phyloP scores from a whole-genome alignment of 2,888 invertebrate species.

The Lacanobia oleracea region DNA sequence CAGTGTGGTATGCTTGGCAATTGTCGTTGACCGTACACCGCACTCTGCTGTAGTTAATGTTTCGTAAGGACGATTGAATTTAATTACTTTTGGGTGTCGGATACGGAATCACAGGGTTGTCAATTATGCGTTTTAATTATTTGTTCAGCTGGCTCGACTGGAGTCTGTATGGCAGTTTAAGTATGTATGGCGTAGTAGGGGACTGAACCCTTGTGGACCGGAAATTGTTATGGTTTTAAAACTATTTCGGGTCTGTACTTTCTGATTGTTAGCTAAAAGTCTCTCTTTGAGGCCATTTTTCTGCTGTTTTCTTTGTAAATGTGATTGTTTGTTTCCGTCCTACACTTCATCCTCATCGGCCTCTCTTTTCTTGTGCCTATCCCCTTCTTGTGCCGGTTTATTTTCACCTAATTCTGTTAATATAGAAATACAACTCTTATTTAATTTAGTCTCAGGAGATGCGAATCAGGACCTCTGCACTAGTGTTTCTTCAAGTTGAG shows the following conservation, averaged over 20 bases:
- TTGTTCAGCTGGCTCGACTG: conserved; percentile 31
- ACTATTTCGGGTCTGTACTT: conserved; percentile 13
- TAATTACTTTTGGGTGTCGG: conserved; percentile 74
- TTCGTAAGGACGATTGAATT: conserved; percentile 76
- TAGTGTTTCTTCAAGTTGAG: neutral
- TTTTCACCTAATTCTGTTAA: neutral
- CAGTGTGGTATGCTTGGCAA: conserved; percentile 36
- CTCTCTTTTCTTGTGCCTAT: too few relatives aligned
- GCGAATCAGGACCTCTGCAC: neutral
- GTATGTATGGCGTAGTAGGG: conserved; percentile 15
- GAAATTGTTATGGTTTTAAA: conserved; percentile 13
- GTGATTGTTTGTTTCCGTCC: neutral
- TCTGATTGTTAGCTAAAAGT: conserved; percentile 2
- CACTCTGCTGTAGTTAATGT: conserved; percentile 74
- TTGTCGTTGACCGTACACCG: conserved; percentile 57
- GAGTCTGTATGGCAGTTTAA: conserved; percentile 38
- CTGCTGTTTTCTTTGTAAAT: neutral
- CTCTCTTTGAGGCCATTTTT: neutral
- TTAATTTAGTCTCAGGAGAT: neutral
- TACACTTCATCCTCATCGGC: neutral
- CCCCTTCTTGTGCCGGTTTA: too few relatives aligned
- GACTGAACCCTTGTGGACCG: conserved; percentile 1
- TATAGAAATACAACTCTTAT: neutral
- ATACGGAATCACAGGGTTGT: conserved; percentile 63
- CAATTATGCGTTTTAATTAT: conserved; percentile 63